Conservation (phyloP, 2,888 invertebrate species). For the Plagiodera versicolora region DNA sequence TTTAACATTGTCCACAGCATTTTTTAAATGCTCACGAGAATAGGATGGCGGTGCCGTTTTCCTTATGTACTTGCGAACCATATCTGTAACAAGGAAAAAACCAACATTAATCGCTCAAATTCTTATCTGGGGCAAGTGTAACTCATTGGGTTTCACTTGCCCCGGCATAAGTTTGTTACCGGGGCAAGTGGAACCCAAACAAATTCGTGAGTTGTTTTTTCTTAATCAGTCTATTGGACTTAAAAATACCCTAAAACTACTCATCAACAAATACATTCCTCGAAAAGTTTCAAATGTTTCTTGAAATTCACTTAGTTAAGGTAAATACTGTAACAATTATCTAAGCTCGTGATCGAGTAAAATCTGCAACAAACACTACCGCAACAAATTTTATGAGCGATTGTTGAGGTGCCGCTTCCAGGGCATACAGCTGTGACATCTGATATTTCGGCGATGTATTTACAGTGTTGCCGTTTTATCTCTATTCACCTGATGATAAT, state of each 20-base stretch:
- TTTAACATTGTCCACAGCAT: constrained; percentile 30
- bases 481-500: constrained; percentile 1
- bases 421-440: too few species aligned
- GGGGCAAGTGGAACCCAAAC: constrained; percentile 9
- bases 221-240: constrained; percentile 3
- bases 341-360: constrained; percentile 6
- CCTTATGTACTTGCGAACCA: constrained; percentile 10
- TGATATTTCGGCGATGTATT: constrained; percentile 5
- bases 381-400: too few species aligned
- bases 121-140: constrained; percentile 8
- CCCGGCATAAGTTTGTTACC: constrained; percentile 1
- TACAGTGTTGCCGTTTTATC: constrained; percentile 2
- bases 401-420: too few species aligned
- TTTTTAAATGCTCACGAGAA: constrained; percentile 10
- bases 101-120: constrained; percentile 2
- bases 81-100: constrained; percentile 9
- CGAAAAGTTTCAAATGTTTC: constrained; percentile 5
- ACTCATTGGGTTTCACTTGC: constrained; percentile 6
- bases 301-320: constrained; percentile 6
- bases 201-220: constrained; percentile 9
- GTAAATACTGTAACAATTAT: too few species aligned
- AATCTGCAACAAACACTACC: too few species aligned
- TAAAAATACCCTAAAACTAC: constrained; percentile 6
- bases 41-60: constrained; percentile 9
- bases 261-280: not conserved